Evolutionary conservation across 2,888 invertebrate genomes (phyloP).

Genomic region (Polietes domitor): DNA sequence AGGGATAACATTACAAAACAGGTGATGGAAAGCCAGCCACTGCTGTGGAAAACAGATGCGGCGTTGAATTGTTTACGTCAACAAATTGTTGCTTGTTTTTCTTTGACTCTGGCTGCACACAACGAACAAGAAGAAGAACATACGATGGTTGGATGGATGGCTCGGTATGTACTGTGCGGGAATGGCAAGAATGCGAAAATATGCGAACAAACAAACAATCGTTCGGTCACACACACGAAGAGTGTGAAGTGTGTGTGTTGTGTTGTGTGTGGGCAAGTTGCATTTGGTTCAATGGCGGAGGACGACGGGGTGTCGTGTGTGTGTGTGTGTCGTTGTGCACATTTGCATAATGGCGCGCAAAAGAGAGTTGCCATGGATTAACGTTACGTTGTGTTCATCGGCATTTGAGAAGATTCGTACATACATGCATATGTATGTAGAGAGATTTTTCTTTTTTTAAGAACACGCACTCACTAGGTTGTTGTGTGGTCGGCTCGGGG

Average conservation of each 20-base stretch:
- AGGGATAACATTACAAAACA: constrained; percentile 11
- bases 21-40: constrained; percentile 18
- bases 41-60: constrained; percentile 33
- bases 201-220: constrained; percentile 10
- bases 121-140: background rate
- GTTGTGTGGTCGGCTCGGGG: background rate
- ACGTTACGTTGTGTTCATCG: background rate
- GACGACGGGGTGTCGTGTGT: background rate
- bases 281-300: too few relatives aligned
- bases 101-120: background rate
- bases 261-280: constrained; percentile 16
- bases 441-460: background rate
- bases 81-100: constrained; percentile 64
- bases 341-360: constrained; percentile 63
- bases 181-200: constrained; percentile 9
- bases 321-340: background rate
- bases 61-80: constrained; percentile 63
- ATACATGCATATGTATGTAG: background rate
- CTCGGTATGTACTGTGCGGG: background rate
- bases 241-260: background rate
- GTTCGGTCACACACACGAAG: background rate
- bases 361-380: constrained; percentile 42
- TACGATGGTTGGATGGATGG: too few relatives aligned
- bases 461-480: background rate
- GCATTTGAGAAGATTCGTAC: background rate